Percentiles rank a stretch among this genome's conserved stretches.
Evolutionary conservation across 2,888 invertebrate species (phyloP).

Genomic region (Gonocerus acuteangulatus): DNA sequence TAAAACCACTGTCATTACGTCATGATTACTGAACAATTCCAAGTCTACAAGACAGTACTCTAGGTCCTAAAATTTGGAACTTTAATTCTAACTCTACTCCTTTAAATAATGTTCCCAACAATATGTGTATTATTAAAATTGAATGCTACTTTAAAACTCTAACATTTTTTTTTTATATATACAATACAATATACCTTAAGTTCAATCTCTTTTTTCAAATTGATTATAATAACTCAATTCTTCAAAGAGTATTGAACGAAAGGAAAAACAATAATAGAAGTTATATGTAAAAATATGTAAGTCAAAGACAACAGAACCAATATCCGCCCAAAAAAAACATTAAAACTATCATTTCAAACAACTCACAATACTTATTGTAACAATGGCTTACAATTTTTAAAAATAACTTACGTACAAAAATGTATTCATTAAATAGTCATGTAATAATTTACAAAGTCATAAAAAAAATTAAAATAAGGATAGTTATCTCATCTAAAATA

Average conservation of each 20-base stretch:
- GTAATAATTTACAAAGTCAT: slow-evolving; percentile 26
- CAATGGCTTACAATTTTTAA: background rate
- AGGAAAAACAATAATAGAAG: background rate
- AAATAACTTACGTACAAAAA: slow-evolving; percentile 20
- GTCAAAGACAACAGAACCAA: background rate
- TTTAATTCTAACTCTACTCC: background rate
- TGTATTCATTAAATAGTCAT: slow-evolving; percentile 9
- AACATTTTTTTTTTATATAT: background rate
- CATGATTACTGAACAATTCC: slow-evolving; percentile 1
- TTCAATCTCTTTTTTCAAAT: background rate
- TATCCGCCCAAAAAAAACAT: background rate
- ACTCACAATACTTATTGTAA: background rate
- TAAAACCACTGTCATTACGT: background rate
- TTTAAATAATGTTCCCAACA: slow-evolving; percentile 18
- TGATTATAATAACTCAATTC: background rate
- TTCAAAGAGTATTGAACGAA: background rate
- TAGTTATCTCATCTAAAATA: slow-evolving; percentile 1
- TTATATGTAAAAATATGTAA: background rate
- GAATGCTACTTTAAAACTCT: background rate
- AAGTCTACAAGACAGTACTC: background rate
- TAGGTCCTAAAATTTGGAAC: slow-evolving; percentile 5
- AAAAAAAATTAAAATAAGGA: slow-evolving; percentile 17
- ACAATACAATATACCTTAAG: slow-evolving; percentile 1
- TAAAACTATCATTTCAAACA: background rate
- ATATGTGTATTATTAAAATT: slow-evolving; percentile 1